Evolutionary conservation across 2,797 vertebrate species (phyloP), one percentile per base, ranked within the genome.

Genomic region (Chelidonichthys spinosus): DNA sequence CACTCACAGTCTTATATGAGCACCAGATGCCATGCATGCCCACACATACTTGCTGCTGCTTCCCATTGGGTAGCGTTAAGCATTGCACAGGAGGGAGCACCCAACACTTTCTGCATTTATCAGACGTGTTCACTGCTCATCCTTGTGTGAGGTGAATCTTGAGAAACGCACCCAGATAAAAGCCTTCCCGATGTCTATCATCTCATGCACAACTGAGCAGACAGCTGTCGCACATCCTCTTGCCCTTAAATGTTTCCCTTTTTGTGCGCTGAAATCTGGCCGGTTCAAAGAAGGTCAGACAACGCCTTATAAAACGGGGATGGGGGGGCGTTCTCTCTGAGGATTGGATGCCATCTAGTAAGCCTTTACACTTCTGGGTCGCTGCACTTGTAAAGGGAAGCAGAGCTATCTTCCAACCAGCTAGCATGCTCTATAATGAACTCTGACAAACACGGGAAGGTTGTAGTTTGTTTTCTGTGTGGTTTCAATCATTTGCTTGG

Each of bases 151-250:
- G 79, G 56, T 67, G 58, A 78, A 68, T 90, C 78, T 71, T 74
- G 81, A 90, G 87, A 88, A 84, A 78, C 84, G 77, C 84, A 74
- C 86, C 88, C 54, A 74, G 89, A 92, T 92, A 92, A 95, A 94
- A 94, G 91, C 91, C 25, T 73, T 90, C 81, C 74, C 55, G 74
- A 59, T 86, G 88, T 90, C 85, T 66, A 82, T 79, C 87, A 81
- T 84, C 77, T 91, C 83, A 93, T 87, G 86, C 91, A 76, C 88
- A 93, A 85, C 75, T 90, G 88, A 92, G 81, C 90, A 85, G 71
- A 72, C 76, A 74, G 74, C 78, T 72, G 64, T 55, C 53, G 47
- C 64, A 39, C 78, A 76, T 64, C 74, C 59, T 66, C 61, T 56
- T 49, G 55, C 63, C 76, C 64, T 55, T 69, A 74, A 25, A 70